phyloP scores from a whole-genome alignment of 2,113 vertebrate species.

The Scatophagus argus region DNA sequence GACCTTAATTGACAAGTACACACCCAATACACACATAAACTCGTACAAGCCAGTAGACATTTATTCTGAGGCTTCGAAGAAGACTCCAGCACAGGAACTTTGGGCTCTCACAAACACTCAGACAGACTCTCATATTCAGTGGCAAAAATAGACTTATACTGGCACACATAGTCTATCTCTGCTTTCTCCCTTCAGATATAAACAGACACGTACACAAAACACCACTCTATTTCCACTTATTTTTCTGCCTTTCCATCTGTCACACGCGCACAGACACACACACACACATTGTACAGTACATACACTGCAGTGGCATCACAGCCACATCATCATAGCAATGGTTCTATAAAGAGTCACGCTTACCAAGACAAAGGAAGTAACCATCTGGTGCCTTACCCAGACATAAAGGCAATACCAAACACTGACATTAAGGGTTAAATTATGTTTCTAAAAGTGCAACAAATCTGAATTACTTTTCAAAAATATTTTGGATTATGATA shows the following conservation, averaged over 20 bases:
- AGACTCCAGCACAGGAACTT: background rate
- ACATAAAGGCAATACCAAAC: background rate
- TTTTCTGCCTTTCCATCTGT: background rate
- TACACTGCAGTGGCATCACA: background rate
- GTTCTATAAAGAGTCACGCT: too few species aligned
- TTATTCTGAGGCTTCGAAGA: slow-evolving; percentile 9
- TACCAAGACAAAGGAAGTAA: background rate
- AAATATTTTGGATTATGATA: background rate
- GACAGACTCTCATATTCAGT: background rate
- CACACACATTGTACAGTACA: background rate
- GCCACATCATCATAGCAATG: too few species aligned
- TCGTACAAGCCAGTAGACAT: background rate
- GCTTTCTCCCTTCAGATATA: slow-evolving; percentile 1
- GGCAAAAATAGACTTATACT: slow-evolving; percentile 26
- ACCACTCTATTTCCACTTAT: slow-evolving; percentile 7
- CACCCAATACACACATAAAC: background rate
- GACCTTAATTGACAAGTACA: slow-evolving; percentile 3
- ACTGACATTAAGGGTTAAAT: background rate
- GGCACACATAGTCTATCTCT: background rate
- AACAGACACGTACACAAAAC: slow-evolving; percentile 23
- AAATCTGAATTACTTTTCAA: background rate
- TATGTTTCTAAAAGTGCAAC: background rate
- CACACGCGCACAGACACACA: slow-evolving; percentile 1
- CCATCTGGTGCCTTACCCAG: background rate
- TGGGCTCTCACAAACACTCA: background rate